phyloP scores from a whole-genome alignment of 2,797 vertebrate species.

The Xenopus petersii region DNA sequence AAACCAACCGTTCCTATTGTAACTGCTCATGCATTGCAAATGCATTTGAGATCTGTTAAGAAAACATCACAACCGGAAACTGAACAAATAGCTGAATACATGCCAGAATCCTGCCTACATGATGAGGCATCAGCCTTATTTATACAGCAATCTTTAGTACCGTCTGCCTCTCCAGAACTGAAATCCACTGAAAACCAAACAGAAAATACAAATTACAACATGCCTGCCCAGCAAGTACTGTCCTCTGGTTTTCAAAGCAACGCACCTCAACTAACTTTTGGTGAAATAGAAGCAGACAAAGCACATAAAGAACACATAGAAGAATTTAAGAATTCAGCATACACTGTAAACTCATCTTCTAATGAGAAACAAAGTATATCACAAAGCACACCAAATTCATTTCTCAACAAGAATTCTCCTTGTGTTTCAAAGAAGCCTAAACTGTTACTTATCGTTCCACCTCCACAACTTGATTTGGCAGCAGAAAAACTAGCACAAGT shows the following conservation, averaged over 20 bases:
- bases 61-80: constrained; percentile 59
- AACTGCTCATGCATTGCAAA: constrained; percentile 84
- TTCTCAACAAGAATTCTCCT: constrained; percentile 82
- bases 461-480: constrained; percentile 63
- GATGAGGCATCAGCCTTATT: constrained; percentile 54
- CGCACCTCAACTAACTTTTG: constrained; percentile 18
- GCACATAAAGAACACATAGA: constrained; percentile 24
- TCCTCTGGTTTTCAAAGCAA: constrained; percentile 56
- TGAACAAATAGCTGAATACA: constrained; percentile 50
- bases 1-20: constrained; percentile 78
- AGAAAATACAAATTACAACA: constrained; percentile 61
- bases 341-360: constrained; percentile 45
- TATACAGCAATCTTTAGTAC: constrained; percentile 57
- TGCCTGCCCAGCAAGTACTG: constrained; percentile 57
- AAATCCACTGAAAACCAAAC: constrained; percentile 60
- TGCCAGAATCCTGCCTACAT: constrained; percentile 61
- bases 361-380: constrained; percentile 54
- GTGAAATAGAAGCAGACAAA: constrained; percentile 33
- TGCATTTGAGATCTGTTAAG: constrained; percentile 83
- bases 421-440: constrained; percentile 88
- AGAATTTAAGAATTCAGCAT: constrained; percentile 30
- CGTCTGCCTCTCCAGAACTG: constrained; percentile 62
- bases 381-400: constrained; percentile 56
- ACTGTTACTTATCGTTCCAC: constrained; percentile 73
- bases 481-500: constrained; percentile 58